Evolutionary conservation across 1,140 invertebrate genomes (phyloP), one percentile per base, ranked within the genome.

Genomic region (Drosophila mojavensis): DNA sequence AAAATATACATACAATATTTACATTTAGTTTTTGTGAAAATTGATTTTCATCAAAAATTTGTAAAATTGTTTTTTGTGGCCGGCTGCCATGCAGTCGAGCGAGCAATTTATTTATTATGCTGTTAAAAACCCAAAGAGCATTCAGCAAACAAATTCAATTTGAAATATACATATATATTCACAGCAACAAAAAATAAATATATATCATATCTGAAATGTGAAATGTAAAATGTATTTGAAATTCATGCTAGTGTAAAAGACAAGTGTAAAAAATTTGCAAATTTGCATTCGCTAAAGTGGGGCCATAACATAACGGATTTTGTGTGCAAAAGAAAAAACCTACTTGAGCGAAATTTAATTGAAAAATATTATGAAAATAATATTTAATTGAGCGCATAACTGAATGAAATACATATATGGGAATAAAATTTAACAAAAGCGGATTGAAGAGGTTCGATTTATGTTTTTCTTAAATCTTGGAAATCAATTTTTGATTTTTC

Each of bases 91-190:
- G 59, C 65, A 55, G 60, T 55, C 74, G 60, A 79, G 54, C 54
- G 56, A 20, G 24, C 61, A 53, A 79, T 45, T 53, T 88, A 83
- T 82, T 83, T 83, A 71, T 88, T 79, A 79, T 88, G 79, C 72
- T 88, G 79, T 88, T 88, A 73, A 88, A 79, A 83, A 69, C 78
- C 45, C 45, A 60, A 75, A 67, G 78, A 78, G 81, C 74, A 56
- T 69, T 62, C 17, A 28, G 47, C 75, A 85, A 73, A 79, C 83
- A 88, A 86, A 86, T 88, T 72, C 68, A 84, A 80, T 79, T 77
- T 55, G 74, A 81, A 71, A 66, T 39, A 39, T 4, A 66, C 53
- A 4, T 75, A 64, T 20, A 20, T 20, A 20, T 20, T 20, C 56
- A 80, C 53, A 41, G 56, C 53, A 60, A 75, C 61, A 65, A 59